Percentiles rank a stretch among this genome's conserved stretches.
Evolutionary conservation across 2,888 invertebrate genomes (phyloP).

Genomic region (Mechanitis messenoides): DNA sequence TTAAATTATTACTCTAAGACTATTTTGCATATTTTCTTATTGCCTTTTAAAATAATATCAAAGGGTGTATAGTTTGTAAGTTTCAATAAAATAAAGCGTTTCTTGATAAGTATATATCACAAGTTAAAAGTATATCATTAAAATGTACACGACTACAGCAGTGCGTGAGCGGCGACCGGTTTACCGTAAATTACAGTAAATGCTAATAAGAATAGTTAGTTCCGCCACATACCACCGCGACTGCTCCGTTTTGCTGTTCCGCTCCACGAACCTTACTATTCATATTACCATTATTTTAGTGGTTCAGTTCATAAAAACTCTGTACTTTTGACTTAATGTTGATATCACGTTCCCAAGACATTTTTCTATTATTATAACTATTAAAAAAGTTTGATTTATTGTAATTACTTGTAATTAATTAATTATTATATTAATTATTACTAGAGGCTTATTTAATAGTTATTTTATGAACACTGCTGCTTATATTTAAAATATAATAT

Average conservation of each 20-base stretch:
- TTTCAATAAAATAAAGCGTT: too few species aligned
- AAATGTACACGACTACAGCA: slow-evolving; percentile 39
- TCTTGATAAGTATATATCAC: too few species aligned
- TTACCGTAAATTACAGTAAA: slow-evolving; percentile 62
- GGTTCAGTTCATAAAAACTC: slow-evolving; percentile 13
- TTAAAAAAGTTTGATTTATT: too few species aligned
- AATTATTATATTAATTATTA: too few species aligned
- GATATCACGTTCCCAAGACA: too few species aligned
- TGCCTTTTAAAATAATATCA: neutral
- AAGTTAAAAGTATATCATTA: too few species aligned
- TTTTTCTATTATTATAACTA: too few species aligned
- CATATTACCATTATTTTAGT: slow-evolving; percentile 22
- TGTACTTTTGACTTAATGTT: neutral
- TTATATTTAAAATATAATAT: too few species aligned
- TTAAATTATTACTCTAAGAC: slow-evolving; percentile 18
- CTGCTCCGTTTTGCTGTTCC: slow-evolving; percentile 48
- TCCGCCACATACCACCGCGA: slow-evolving; percentile 57
- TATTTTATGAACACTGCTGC: too few species aligned
- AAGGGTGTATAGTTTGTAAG: too few species aligned
- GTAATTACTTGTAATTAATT: too few species aligned
- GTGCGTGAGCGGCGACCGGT: slow-evolving; percentile 40
- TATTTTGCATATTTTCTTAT: slow-evolving; percentile 19
- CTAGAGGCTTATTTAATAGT: too few species aligned
- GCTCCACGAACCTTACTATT: slow-evolving; percentile 37
- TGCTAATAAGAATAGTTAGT: slow-evolving; percentile 61